Evolutionary conservation across 2,113 vertebrate genomes (phyloP).

Genomic region (Climacteris rufus): DNA sequence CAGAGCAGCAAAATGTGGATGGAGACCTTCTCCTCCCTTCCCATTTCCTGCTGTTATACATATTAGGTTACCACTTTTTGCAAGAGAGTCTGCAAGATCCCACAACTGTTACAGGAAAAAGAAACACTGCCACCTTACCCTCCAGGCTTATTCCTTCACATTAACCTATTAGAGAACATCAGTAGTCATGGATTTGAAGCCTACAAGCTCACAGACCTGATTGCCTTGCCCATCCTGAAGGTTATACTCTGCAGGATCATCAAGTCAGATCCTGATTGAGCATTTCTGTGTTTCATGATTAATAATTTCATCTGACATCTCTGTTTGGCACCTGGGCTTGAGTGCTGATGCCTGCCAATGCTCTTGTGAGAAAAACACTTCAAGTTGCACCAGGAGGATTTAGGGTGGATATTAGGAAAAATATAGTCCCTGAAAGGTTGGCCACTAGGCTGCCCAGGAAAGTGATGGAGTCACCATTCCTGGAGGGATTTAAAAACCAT

Average conservation of each 20-base stretch:
- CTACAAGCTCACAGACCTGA: background rate
- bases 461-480: background rate
- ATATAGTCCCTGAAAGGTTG: background rate
- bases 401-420: background rate
- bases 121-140: too few species aligned
- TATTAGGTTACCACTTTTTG: background rate
- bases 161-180: background rate
- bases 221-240: background rate
- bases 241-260: background rate
- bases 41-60: background rate
- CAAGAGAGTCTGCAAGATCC: background rate
- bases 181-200: background rate
- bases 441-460: background rate
- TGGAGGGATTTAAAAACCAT: rapidly evolving
- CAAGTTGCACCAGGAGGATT: background rate
- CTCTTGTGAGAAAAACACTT: rapidly evolving
- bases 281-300: background rate
- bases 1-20: background rate
- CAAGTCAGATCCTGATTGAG: background rate
- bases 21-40: background rate
- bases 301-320: background rate
- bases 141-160: too few species aligned
- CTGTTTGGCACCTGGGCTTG: background rate
- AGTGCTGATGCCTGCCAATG: background rate
- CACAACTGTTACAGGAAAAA: background rate